These are phyloP conservation scores for Rhysida immarginata DNA, from an alignment of 1,140 invertebrate genomes.

Conservation along the genomic window DNA sequence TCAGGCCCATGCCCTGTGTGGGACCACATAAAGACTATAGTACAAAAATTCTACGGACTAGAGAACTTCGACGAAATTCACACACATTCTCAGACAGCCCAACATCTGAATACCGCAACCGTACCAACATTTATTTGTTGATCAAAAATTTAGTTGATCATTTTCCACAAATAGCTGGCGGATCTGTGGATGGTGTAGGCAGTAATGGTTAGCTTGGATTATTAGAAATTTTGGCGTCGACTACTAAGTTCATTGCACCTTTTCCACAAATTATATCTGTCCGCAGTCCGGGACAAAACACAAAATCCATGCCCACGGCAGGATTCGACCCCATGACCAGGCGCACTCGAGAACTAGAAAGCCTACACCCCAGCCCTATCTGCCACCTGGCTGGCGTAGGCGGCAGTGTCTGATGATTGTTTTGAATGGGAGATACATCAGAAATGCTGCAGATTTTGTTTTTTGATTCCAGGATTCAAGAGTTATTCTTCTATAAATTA, in stretches of 20 bases:
- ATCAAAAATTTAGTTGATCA: not conserved
- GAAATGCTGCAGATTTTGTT: not conserved
- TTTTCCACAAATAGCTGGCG: conserved; percentile 10
- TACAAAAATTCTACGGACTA: conserved; percentile 4
- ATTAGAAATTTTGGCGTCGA: too few species aligned
- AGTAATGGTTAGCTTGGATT: too few species aligned
- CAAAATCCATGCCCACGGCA: too few species aligned
- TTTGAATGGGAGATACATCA: not conserved
- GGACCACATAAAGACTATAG: conserved; percentile 13
- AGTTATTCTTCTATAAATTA: not conserved
- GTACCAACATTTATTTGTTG: conserved; percentile 15
- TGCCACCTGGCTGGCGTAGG: too few species aligned
- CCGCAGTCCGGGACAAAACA: too few species aligned
- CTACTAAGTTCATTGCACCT: too few species aligned
- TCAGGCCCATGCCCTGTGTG: conserved; percentile 5
- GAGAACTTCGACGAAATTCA: conserved; percentile 9
- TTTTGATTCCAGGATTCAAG: not conserved
- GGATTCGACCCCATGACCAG: too few species aligned
- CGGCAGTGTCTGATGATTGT: not conserved
- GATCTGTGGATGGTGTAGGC: not conserved
- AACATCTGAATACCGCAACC: conserved; percentile 16
- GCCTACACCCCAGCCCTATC: too few species aligned
- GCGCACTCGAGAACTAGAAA: too few species aligned
- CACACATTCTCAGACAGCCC: conserved; percentile 18
- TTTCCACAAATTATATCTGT: too few species aligned